phyloP scores from a whole-genome alignment of 2,888 invertebrate species.

The Catocala sponsa region DNA sequence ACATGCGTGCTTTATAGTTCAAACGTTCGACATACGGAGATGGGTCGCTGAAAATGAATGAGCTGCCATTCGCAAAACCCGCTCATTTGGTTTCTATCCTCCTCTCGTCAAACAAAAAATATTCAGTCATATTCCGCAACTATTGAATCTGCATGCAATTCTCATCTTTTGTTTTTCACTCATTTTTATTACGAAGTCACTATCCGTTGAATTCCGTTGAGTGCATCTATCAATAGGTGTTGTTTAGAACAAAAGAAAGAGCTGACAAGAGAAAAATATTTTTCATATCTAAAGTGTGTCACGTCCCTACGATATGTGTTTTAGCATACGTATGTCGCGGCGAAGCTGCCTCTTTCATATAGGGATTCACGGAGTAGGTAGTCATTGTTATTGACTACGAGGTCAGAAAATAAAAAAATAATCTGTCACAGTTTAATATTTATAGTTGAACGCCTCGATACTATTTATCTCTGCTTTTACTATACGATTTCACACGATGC shows the following conservation, averaged over 20 bases:
- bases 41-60: constrained; percentile 34
- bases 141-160: constrained; percentile 20
- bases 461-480: too few species aligned
- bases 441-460: too few species aligned
- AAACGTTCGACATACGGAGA: constrained; percentile 15
- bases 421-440: too few species aligned
- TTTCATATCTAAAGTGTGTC: background rate
- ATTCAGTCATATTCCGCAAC: background rate
- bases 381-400: too few species aligned
- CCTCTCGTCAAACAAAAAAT: constrained; percentile 27
- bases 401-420: too few species aligned
- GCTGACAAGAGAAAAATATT: background rate
- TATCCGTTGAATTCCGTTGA: constrained; percentile 3
- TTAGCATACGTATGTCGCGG: too few species aligned
- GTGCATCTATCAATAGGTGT: constrained; percentile 9
- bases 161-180: constrained; percentile 15
- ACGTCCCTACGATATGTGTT: too few species aligned
- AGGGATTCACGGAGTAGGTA: too few species aligned
- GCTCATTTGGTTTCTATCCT: constrained; percentile 17
- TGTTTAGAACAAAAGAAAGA: background rate
- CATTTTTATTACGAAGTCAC: constrained; percentile 11
- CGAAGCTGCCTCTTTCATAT: too few species aligned
- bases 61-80: constrained; percentile 34
- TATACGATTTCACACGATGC: too few species aligned
- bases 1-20: constrained; percentile 8